Percentiles rank a stretch among this genome's conserved stretches.
These are phyloP conservation scores for Erebia epiphron DNA, from an alignment of 2,888 invertebrate species.

Conservation along the genomic window DNA sequence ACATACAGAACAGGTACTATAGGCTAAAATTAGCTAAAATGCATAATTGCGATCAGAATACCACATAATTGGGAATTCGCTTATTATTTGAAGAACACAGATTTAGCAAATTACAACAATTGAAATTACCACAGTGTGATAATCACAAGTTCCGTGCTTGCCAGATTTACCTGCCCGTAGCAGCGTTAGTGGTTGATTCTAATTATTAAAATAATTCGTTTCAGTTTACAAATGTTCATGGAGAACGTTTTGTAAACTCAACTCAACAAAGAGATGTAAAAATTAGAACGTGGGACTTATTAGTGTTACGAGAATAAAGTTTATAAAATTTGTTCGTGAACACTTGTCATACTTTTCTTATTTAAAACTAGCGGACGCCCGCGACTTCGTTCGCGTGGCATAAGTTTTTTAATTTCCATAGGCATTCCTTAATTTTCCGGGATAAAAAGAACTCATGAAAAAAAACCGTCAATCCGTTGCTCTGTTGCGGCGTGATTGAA, in stretches of 20 bases:
- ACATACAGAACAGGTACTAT: too few species aligned
- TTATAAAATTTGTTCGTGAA: not conserved
- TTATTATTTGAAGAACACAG: not conserved
- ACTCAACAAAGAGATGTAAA: conserved; percentile 23
- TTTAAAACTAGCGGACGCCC: not conserved
- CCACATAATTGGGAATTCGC: too few species aligned
- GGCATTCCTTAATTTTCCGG: too few species aligned
- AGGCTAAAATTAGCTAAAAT: too few species aligned
- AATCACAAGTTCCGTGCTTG: not conserved
- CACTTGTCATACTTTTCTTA: conserved; percentile 7
- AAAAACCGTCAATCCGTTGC: too few species aligned
- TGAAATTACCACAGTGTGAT: not conserved
- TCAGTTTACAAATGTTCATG: conserved; percentile 21
- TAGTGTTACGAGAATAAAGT: conserved; percentile 13
- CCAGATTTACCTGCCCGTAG: not conserved
- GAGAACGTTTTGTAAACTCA: conserved; percentile 8
- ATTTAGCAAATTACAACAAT: not conserved
- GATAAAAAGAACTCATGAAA: too few species aligned
- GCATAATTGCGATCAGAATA: too few species aligned
- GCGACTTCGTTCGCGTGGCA: too few species aligned
- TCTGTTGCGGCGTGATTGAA: too few species aligned
- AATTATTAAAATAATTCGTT: conserved; percentile 20
- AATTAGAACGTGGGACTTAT: conserved; percentile 28
- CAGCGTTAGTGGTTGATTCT: not conserved
- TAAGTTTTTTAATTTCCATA: too few species aligned